Conservation (phyloP, 2,888 invertebrate genomes). For the Macrostomum cliftonense region DNA sequence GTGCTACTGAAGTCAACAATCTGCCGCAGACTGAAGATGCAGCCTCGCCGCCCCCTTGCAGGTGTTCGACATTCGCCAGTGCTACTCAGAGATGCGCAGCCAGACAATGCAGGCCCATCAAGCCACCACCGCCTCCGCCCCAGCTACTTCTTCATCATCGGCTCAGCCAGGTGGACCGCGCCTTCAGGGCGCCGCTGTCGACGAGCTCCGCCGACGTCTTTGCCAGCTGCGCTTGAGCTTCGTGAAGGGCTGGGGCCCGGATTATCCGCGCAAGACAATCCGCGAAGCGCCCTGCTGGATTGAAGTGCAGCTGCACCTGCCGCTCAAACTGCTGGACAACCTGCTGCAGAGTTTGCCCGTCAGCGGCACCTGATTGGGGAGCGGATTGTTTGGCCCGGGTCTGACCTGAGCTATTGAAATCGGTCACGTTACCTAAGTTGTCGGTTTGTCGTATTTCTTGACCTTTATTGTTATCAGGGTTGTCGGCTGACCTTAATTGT, state of each 20-base stretch:
- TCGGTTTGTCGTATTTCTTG: too few relatives aligned
- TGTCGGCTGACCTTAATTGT: too few relatives aligned
- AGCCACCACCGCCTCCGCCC: neutral
- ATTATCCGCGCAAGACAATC: conserved; percentile 84
- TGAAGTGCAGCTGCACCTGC: conserved; percentile 35
- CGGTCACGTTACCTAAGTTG: too few relatives aligned
- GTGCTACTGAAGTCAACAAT: too few relatives aligned
- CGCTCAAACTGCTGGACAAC: too few relatives aligned
- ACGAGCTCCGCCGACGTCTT: conserved; percentile 67
- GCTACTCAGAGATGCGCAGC: conserved; percentile 89
- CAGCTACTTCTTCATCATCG: neutral
- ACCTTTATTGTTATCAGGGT: too few relatives aligned
- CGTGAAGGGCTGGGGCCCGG: conserved; percentile 99
- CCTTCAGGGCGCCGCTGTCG: conserved; percentile 68
- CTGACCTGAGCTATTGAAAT: too few relatives aligned
- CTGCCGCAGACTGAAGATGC: too few relatives aligned
- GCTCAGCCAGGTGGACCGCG: too few relatives aligned
- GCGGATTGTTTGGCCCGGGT: too few relatives aligned
- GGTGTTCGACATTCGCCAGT: conserved; percentile 92
- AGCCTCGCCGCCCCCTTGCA: conserved; percentile 32
- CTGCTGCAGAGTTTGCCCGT: too few relatives aligned
- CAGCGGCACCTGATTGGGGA: too few relatives aligned
- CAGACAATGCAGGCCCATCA: conserved; percentile 48
- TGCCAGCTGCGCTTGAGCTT: conserved; percentile 90
- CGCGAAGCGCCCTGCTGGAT: conserved; percentile 74